Evolutionary conservation across 2,113 vertebrate species (phyloP).

Genomic region (Triplophysa tibetana): DNA sequence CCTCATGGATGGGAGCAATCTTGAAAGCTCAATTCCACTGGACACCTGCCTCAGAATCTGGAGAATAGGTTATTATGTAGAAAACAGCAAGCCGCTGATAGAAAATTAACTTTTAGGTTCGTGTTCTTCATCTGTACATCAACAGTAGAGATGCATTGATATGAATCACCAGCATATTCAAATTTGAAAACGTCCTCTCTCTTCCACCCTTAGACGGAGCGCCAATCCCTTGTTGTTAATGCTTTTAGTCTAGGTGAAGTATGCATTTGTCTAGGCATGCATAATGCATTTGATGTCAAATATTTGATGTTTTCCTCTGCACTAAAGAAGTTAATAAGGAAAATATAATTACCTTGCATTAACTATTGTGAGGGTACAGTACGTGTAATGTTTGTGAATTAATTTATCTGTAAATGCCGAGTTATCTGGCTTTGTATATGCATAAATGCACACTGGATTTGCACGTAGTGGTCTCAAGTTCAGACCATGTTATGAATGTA

Average conservation of each 20-base stretch:
- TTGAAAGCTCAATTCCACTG: neutral
- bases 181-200: neutral
- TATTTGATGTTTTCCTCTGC: neutral
- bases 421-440: neutral
- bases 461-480: too few species aligned
- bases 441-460: neutral
- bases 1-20: neutral
- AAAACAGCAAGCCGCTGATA: neutral
- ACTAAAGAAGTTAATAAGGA: neutral
- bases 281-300: neutral
- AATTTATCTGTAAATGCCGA: neutral
- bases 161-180: neutral
- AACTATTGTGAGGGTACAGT: neutral
- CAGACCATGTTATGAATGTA: too few species aligned
- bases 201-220: neutral
- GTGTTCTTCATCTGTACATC: neutral
- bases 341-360: neutral
- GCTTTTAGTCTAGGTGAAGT: slow-evolving; percentile 1
- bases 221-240: slow-evolving; percentile 6
- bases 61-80: neutral
- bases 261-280: slow-evolving; percentile 7
- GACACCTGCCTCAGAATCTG: neutral
- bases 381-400: neutral
- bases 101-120: neutral
- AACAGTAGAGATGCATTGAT: neutral